Base-by-base conservation (phyloP, 2,797 vertebrate genomes). In the Periophthalmus magnuspinnatus region DNA sequence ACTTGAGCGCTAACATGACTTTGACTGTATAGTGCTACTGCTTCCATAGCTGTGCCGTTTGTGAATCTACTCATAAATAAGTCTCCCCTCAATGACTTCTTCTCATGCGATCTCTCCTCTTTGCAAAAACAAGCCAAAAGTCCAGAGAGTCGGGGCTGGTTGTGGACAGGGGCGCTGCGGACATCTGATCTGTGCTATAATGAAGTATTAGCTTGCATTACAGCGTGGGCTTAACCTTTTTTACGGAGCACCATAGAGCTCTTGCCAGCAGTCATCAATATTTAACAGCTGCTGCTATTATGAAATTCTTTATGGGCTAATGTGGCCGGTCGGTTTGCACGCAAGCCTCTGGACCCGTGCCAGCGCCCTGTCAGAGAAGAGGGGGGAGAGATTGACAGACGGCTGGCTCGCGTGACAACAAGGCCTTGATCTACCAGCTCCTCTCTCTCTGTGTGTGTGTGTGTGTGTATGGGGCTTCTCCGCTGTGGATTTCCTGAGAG, bases 201-300 rank as follows among this genome's bases (percentile, higher is more conserved):
- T 94, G 93, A 94, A 93, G 93, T 93, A 95, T 96, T 95, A 94
- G 94, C 93, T 94, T 95, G 93, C 93, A 94, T 95, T 95, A 95
- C 94, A 95, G 88, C 71, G 87, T 92, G 89, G 90, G 91, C 92
- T 95, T 94, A 95, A 95, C 94, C 94, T 95, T 94, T 63, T 61
- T 93, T 84, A 91, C 81, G 52, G 91, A 90, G 89, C 91, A 81
- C 86, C 93, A 93, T 94, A 95, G 92, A 94, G 92, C 74, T 66
- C 82, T 82, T 91, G 92, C 92, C 92, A 93, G 86, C 84, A 92
- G 89, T 93, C 96, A 96, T 97, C 96, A 97, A 96, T 97, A 96
- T 96, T 96, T 96, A 96, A 95, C 96, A 97, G 96, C 95, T 97
- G 96, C 95, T 96, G 95, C 95, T 96, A 95, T 96, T 96, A 95